Base-by-base conservation (phyloP, 2,113 vertebrate species). In the Ptilorrhoa leucosticta region DNA sequence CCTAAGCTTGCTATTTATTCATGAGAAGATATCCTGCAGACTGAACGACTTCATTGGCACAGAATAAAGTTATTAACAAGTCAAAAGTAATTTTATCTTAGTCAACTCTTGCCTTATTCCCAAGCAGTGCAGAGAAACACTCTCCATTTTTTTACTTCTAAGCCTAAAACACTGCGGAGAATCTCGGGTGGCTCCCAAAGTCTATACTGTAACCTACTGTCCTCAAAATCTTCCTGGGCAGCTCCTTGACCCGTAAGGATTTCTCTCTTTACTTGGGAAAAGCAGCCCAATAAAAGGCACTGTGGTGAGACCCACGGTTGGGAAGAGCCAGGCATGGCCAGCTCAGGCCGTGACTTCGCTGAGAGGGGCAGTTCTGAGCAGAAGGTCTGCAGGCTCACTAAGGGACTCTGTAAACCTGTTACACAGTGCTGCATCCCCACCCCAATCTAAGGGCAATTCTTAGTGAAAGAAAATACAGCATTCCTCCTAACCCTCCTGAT, bases 1-100 rank as follows among this genome's bases (percentile, higher is more conserved):
- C 39, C 33, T 35, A 30, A 87, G 80, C 47, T 42, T 89, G 13
- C 72, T 91, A 89, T 89, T 95, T 95, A 91, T 95, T 95, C 11
- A 87, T 94, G 65, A 91, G 87, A 87, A 87, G 51, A 63, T 31
- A 81, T 84, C 30, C 47, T 51, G 72, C 68, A 78, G 72, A 65
- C 60, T 54, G 47, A 65, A 88, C 73, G 54, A 42, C n/a, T 87
- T 95, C 47, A 66, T 17, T 78, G 71, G 72, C 57, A 35, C 42
- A 81, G 51, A 83, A 70, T 30, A n/a, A 86, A 77, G 51, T 78
- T 73, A 73, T 50, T 77, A 95, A 72, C n/a, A 83, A 87, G 83
- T 63, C 80, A 81, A 73, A 35, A 64, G 37, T 31, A 90, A 83
- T 93, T 92, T 80, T 68, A 23, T 61, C 56, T 75, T 64, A 73